These are phyloP conservation scores for Apogon hyalosoma DNA, from an alignment of 2,797 vertebrate species.

Conservation along the genomic window DNA sequence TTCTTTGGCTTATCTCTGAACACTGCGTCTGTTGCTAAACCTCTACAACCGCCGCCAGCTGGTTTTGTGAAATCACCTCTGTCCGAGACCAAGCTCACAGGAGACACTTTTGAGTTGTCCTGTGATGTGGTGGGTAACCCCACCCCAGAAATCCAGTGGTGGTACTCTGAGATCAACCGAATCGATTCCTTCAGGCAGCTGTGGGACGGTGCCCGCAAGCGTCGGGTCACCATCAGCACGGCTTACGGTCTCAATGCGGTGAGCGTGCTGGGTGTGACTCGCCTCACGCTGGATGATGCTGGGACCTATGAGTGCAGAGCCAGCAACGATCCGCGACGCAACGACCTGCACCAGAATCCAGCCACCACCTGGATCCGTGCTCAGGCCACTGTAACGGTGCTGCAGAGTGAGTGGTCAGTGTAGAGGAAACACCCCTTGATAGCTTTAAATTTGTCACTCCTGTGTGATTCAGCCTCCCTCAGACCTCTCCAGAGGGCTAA, in stretches of 20 bases:
- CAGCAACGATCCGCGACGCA: slow-evolving; percentile 98
- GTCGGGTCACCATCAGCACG: slow-evolving; percentile 95
- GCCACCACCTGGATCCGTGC: slow-evolving; percentile 99
- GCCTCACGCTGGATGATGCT: slow-evolving; percentile 96
- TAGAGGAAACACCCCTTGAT: slow-evolving; percentile 51
- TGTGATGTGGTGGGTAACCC: slow-evolving; percentile 98
- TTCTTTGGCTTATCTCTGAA: slow-evolving; percentile 20
- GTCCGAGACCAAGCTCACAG: slow-evolving; percentile 99
- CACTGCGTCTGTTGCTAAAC: slow-evolving; percentile 18
- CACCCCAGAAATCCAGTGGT: slow-evolving; percentile 99
- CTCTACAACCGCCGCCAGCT: slow-evolving; percentile 87
- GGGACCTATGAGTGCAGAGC: slow-evolving; percentile 99
- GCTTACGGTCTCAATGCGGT: slow-evolving; percentile 96
- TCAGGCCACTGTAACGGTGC: slow-evolving; percentile 98
- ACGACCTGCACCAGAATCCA: slow-evolving; percentile 97
- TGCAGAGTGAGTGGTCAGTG: slow-evolving; percentile 98
- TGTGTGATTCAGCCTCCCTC: slow-evolving; percentile 55
- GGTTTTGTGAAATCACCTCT: slow-evolving; percentile 99
- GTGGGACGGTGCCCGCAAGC: slow-evolving; percentile 96
- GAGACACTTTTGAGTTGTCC: slow-evolving; percentile 99
- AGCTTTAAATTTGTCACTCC: slow-evolving; percentile 25
- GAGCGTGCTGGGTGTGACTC: slow-evolving; percentile 95
- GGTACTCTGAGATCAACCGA: slow-evolving; percentile 98
- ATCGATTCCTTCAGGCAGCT: slow-evolving; percentile 99
- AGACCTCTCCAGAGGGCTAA: slow-evolving; percentile 45